Evolutionary conservation across 2,797 vertebrate genomes (phyloP), one percentile per base, ranked within the genome.

Genomic region (Rhynchonycteris naso): DNA sequence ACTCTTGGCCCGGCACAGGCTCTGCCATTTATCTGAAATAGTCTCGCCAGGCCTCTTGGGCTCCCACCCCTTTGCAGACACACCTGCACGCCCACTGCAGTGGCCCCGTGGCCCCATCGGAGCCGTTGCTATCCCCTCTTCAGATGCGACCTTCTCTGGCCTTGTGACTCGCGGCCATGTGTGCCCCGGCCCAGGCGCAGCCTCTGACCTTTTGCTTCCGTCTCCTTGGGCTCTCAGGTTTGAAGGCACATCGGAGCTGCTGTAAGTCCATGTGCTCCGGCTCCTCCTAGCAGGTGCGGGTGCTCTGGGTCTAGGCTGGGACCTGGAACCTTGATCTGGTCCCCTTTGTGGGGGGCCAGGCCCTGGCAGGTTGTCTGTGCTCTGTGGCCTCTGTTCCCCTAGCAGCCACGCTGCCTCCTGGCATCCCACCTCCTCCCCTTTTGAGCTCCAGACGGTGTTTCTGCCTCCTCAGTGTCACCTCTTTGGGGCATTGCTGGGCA

Each of bases 401-500:
- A 69, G 61, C 1, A 28, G 33, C 28, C n/a, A 12, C 2, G 0
- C 47, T 33, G 1, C 21, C 50, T 28, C 4, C 30, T 18, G 12
- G 52, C 47, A 81, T 47, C 28, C 81, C 59, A 13, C 21, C 18
- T 33, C 18, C 26, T 59, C 65, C 50, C 69, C 22, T 28, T 83
- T 24, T 43, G 54, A 63, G 24, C 75, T 59, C 61, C 22, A 75
- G 58, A 65, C 28, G 33, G 61, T 16, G 28, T 15, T 74, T 52
- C n/a, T 75, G 35, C n/a, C 72, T 74, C 26, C 30, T 80, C 52
- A 35, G 7, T 38, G 18, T 26, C 18, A 3, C 24, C 10, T 71
- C 43, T 63, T n/a, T 26, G 33, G 30, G 50, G 43, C 12, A 7
- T 26, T 35, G 5, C 2, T 43, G 59, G 15, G 12, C 12, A 43